A percentile compares a stretch with the other conserved stretches of the same genome.
Evolutionary conservation across 2,113 vertebrate species (phyloP).

Genomic region (Anhinga rufa): DNA sequence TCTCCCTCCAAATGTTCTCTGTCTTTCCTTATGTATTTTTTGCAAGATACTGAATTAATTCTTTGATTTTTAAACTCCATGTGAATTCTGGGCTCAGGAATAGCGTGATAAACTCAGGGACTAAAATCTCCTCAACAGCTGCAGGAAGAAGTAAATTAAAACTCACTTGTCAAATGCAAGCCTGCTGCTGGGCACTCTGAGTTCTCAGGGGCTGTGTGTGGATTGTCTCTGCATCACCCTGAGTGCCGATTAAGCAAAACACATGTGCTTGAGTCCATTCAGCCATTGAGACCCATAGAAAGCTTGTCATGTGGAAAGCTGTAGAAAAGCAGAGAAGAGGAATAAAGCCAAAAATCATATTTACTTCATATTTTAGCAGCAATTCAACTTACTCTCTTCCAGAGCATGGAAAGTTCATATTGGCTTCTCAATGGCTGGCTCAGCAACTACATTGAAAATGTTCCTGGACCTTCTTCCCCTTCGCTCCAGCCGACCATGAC

Average conservation of each 20-base stretch:
- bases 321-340: neutral
- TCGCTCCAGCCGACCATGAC: neutral
- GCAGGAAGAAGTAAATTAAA: slow-evolving; percentile 19
- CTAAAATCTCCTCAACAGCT: neutral
- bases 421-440: neutral
- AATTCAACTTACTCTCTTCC: neutral
- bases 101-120: neutral
- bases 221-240: neutral
- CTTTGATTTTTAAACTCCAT: neutral
- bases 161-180: neutral
- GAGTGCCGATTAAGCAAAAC: neutral
- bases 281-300: neutral
- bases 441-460: neutral
- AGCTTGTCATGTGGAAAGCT: neutral
- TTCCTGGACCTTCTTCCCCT: neutral
- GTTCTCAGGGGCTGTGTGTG: neutral
- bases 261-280: neutral
- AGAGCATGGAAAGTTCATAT: neutral
- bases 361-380: neutral
- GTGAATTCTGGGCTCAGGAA: neutral
- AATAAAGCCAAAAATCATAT: neutral
- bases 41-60: neutral
- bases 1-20: neutral
- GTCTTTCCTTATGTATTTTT: neutral
- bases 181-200: neutral